Percentiles rank a stretch among this genome's conserved stretches.
Conservation (phyloP, 2,797 vertebrate genomes). For the Sebastes taczanowskii region DNA sequence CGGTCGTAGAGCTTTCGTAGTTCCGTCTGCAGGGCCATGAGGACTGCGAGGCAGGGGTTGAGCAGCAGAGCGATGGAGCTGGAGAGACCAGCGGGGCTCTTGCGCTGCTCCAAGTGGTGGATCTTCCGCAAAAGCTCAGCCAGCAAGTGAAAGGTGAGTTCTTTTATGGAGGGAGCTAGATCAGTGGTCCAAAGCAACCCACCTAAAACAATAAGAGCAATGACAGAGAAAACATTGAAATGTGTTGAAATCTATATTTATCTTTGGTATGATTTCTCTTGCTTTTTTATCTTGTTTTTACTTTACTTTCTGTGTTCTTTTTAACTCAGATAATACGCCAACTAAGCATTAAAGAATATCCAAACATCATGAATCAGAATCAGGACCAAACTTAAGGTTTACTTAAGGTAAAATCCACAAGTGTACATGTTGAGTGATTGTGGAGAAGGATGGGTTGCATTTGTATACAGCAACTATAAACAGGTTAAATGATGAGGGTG, state of each 20-base stretch:
- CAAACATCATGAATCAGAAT: neutral
- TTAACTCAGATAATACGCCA: neutral
- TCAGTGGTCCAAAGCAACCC: slow-evolving; percentile 97
- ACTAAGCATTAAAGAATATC: neutral
- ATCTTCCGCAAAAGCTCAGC: slow-evolving; percentile 95
- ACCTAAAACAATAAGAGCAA: slow-evolving; percentile 75
- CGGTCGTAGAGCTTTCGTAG: slow-evolving; percentile 94
- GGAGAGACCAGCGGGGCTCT: slow-evolving; percentile 88
- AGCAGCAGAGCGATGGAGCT: slow-evolving; percentile 95
- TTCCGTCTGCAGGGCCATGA: slow-evolving; percentile 97
- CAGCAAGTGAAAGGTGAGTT: slow-evolving; percentile 92
- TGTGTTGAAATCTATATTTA: neutral
- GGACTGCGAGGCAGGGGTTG: slow-evolving; percentile 95
- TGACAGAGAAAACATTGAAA: neutral
- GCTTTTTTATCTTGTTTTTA: neutral
- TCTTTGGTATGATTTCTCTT: neutral
- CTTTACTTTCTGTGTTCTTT: no score
- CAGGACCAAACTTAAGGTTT: neutral
- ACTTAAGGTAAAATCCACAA: neutral
- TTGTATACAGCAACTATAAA: neutral
- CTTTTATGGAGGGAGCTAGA: slow-evolving; percentile 93
- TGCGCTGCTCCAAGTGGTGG: slow-evolving; percentile 91
- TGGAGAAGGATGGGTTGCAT: neutral
- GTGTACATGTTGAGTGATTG: neutral
- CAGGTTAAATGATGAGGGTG: neutral